Evolutionary conservation across 1,140 invertebrate species (phyloP), one percentile per base, ranked within the genome.

Genomic region (Tetragonula clypearis): DNA sequence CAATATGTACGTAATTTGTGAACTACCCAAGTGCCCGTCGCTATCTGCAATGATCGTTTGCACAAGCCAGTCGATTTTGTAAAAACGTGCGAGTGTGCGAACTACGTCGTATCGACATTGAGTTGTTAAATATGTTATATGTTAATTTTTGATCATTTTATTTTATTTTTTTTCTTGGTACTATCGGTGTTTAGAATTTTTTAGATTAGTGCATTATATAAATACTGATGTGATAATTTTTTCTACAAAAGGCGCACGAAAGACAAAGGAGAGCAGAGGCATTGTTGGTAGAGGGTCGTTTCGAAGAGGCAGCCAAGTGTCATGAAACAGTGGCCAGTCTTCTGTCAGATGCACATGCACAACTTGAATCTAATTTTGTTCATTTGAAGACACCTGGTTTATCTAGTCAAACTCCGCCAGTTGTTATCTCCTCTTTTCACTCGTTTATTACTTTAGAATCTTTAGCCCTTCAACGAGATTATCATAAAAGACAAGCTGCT

Each of bases 251-350:
- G 96, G 96, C 96, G 30, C 96, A 97, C 93, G 95, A 96, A 84
- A 96, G 96, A 90, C 95, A 96, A 88, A 95, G 96, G 86, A 95
- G 95, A 89, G 96, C 96, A 77, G 96, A 96, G 75, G 95, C 95
- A 62, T 95, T 96, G 89, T 91, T 96, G 66, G 94, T 94, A 66
- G 95, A 95, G 88, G 95, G 96, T 87, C 94, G 95, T 86, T 97
- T 96, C 85, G 95, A 96, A 78, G 96, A 96, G 89, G 96, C 96
- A 5, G 95, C 96, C 82, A 94, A 95, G 78, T 96, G 96, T 87
- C 96, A 97, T 87, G 94, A 96, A 89, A 95, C 95, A 90, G 96
- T 96, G 21, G 95, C 95, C 9, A 95, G 96, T 91, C 90, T 96
- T 49, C 89, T 97, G 6, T 86, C 95, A 11, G 95, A 96, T 78